Conservation (phyloP, 2,797 vertebrate species). For the Acipenser oxyrinchus region DNA sequence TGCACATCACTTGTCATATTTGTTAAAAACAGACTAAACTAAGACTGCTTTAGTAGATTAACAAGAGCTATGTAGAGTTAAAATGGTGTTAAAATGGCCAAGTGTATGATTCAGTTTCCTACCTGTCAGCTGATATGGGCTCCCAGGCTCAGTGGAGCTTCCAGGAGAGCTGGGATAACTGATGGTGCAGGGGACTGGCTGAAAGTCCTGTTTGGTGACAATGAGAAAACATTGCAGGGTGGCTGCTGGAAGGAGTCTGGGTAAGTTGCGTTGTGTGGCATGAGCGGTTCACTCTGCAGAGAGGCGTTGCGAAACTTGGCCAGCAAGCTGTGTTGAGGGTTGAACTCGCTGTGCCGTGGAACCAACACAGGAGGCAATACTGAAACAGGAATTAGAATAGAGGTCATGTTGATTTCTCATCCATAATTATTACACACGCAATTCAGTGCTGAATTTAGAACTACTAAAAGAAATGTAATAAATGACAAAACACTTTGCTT, state of each 20-base stretch:
- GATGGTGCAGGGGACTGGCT: conserved; percentile 70
- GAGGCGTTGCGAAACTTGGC: conserved; percentile 88
- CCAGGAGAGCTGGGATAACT: conserved; percentile 80
- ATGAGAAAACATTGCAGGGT: conserved; percentile 63
- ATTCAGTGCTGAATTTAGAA: too few species aligned
- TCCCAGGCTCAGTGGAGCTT: conserved; percentile 76
- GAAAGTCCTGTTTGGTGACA: conserved; percentile 62
- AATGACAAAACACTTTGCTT: too few species aligned
- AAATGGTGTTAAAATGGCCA: too few species aligned
- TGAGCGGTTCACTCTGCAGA: conserved; percentile 83
- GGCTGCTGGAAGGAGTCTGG: conserved; percentile 86
- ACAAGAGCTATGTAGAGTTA: too few species aligned
- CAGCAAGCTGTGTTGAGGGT: conserved; percentile 92
- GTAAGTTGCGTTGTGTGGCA: conserved; percentile 92
- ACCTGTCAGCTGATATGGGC: conserved; percentile 86
- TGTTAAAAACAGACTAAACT: too few species aligned
- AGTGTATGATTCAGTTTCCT: conserved; percentile 18
- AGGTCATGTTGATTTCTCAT: too few species aligned
- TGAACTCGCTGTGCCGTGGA: conserved; percentile 93
- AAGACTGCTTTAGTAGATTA: too few species aligned
- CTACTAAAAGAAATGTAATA: too few species aligned
- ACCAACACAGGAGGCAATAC: conserved; percentile 92
- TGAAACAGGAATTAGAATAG: conserved; percentile 36
- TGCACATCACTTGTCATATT: too few species aligned
- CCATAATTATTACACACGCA: too few species aligned